Percentiles rank a stretch among this genome's conserved stretches.
Evolutionary conservation across 1,140 invertebrate species (phyloP).

Genomic region (Plutomurus gul): DNA sequence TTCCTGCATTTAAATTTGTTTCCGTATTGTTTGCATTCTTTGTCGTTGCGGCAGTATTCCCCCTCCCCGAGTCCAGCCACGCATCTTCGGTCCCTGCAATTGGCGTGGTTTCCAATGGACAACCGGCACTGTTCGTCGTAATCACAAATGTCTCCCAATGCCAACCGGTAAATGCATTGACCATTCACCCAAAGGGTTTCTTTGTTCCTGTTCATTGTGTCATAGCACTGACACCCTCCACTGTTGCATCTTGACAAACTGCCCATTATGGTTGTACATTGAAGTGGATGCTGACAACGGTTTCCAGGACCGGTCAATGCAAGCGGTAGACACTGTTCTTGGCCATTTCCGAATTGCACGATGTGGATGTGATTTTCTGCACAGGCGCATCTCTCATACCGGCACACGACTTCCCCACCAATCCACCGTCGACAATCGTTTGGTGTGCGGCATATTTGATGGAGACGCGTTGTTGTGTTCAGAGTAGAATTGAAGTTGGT

Average conservation of each 20-base stretch:
- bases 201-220: not conserved
- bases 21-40: too few relatives aligned
- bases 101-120: not conserved
- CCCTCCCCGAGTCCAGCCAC: not conserved
- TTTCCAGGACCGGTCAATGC: not conserved
- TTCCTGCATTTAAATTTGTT: too few relatives aligned
- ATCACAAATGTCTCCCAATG: not conserved
- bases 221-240: not conserved
- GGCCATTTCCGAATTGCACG: not conserved
- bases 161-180: not conserved
- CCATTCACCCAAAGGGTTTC: not conserved
- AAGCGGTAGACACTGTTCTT: constrained; percentile 4
- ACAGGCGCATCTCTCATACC: not conserved
- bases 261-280: not conserved
- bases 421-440: not conserved
- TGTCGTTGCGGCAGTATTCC: too few relatives aligned
- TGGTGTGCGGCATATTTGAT: not conserved
- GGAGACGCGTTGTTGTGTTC: not conserved
- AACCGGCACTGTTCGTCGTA: not conserved
- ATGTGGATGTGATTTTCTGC: not conserved
- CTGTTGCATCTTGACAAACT: not conserved
- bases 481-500: too few relatives aligned
- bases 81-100: not conserved
- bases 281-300: not conserved
- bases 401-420: not conserved